Evolutionary conservation across 1,140 invertebrate species (phyloP).

Genomic region (Notospermus geniculatus): DNA sequence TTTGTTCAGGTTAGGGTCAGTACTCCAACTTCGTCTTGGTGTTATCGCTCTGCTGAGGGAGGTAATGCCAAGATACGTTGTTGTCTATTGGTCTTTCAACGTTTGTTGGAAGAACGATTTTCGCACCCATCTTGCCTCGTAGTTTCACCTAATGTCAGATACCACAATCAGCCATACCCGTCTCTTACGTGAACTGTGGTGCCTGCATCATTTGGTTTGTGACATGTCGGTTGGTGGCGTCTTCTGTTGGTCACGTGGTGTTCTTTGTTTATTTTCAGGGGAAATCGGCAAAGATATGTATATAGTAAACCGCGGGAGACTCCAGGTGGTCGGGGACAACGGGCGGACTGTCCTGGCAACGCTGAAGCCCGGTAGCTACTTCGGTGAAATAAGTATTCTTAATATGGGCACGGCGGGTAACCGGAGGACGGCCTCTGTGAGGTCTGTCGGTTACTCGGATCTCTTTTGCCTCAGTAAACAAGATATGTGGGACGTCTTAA

Average conservation of each 20-base stretch:
- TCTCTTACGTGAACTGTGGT: no score
- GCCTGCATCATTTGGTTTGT: no score
- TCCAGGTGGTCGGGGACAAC: conserved; percentile 91
- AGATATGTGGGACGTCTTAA: conserved; percentile 99
- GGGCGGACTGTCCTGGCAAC: conserved; percentile 95
- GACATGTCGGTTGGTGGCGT: no score
- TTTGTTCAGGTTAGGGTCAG: no score
- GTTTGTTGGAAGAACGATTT: no score
- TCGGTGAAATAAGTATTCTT: conserved; percentile 99
- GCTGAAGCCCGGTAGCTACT: conserved; percentile 87
- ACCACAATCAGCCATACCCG: no score
- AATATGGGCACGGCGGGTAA: conserved; percentile 99
- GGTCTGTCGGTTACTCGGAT: conserved; percentile 97
- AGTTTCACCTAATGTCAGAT: no score
- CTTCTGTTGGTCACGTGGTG: not conserved
- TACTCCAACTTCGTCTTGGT: no score
- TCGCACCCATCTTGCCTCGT: no score
- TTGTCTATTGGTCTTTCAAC: no score
- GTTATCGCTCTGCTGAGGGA: no score
- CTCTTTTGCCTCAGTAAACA: conserved; percentile 98
- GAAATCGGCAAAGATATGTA: conserved; percentile 99
- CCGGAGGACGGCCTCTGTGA: conserved; percentile 68
- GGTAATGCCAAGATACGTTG: no score
- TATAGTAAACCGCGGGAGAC: conserved; percentile 92
- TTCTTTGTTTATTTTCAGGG: conserved; percentile 63